These are phyloP conservation scores for Agriopis leucophaearia DNA, from an alignment of 2,888 invertebrate genomes.

Conservation along the genomic window DNA sequence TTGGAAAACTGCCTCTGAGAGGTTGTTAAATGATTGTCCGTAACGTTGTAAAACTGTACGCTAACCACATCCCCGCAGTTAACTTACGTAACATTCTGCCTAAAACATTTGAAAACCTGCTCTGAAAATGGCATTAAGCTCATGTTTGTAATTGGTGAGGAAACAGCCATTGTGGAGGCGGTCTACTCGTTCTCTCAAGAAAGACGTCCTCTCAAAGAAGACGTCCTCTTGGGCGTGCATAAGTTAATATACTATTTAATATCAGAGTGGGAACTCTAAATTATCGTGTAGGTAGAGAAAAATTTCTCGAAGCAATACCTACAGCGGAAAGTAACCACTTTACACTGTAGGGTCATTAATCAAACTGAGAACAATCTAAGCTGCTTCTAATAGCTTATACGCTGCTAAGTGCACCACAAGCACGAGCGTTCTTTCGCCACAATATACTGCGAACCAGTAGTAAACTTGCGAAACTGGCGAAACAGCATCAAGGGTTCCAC, in stretches of 20 bases:
- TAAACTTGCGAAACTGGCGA: conserved; percentile 67
- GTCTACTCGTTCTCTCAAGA: not conserved
- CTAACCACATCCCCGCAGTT: not conserved
- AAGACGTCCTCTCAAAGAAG: not conserved
- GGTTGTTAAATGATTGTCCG: too few species aligned
- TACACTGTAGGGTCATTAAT: conserved; percentile 43
- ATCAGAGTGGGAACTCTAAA: conserved; percentile 11
- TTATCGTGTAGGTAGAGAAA: conserved; percentile 6
- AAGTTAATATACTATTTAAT: conserved; percentile 14
- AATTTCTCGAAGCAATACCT: not conserved
- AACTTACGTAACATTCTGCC: not conserved
- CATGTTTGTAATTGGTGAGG: not conserved
- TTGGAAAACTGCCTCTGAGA: too few species aligned
- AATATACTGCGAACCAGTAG: conserved; percentile 47
- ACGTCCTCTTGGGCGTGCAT: not conserved
- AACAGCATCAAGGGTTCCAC: conserved; percentile 64
- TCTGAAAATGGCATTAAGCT: not conserved
- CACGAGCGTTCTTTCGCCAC: conserved; percentile 46
- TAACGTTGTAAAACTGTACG: too few species aligned
- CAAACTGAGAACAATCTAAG: conserved; percentile 46
- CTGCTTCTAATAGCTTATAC: conserved; percentile 53
- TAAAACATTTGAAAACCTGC: not conserved
- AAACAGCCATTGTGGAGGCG: not conserved
- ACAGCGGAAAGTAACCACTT: conserved; percentile 2
- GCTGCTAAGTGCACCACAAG: conserved; percentile 41